Evolutionary conservation across 2,113 vertebrate genomes (phyloP), one percentile per base, ranked within the genome.

Genomic region (Butorides virescens): DNA sequence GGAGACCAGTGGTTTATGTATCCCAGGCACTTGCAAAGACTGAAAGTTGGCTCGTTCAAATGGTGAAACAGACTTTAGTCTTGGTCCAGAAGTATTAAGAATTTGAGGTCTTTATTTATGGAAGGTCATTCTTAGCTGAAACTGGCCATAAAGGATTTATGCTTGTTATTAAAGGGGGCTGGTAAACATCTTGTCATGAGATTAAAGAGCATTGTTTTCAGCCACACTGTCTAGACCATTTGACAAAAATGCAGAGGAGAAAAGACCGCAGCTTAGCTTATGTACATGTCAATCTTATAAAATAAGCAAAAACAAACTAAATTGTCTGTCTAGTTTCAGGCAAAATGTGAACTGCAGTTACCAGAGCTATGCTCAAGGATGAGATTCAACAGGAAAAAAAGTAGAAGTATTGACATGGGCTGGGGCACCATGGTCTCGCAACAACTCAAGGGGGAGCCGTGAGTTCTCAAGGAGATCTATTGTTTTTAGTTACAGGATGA

Each of bases 91-190:
- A 72, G 25, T n/a, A 68, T 73, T 79, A 92, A 72, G 59, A 83
- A 67, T 15, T 91, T 92, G 79, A 86, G 18, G 39, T 59, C 52
- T 83, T 91, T 82, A 63, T 94, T 95, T 88, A 92, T 90, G 90
- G 78, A 78, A 85, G 71, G 53, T 78, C 74, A 75, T 77, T 84
- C 61, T 87, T 49, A 82, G 70, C 81, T 68, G 94, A 90, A 93
- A 71, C 1, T 2, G 29, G 47, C 66, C 58, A 18, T 92, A 88
- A 93, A 93, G 66, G 52, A 78, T 93, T 92, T 78, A 75, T 2
- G 26, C 21, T 75, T 87, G 49, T 71, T 93, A 67, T 67, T 80
- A 63, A 79, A 85, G 36, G 37, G 26, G 39, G 10, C 47, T 90
- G 61, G 61, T 91, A 91, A 95, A 58, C 70, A 78, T 91, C 80